These are phyloP conservation scores for Mus spicilegus DNA, from an alignment of 2,113 vertebrate species.

Conservation along the genomic window DNA sequence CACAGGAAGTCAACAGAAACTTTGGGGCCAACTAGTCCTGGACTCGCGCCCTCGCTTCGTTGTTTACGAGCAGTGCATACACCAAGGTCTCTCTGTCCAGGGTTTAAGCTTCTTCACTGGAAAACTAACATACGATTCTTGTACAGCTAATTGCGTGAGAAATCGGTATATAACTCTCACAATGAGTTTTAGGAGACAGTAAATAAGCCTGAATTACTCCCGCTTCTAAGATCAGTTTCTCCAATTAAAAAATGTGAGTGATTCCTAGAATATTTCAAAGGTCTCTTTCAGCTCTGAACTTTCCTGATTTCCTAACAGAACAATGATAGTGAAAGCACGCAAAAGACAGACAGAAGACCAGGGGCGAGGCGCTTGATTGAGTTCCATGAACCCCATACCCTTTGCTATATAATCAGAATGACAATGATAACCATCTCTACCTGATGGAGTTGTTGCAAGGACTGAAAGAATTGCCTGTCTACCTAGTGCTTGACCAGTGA, in stretches of 20 bases:
- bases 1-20: neutral
- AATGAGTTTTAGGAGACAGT: neutral
- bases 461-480: neutral
- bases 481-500: neutral
- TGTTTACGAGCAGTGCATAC: neutral
- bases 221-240: neutral
- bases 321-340: neutral
- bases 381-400: neutral
- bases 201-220: neutral
- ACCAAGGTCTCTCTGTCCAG: neutral
- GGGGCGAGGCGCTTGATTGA: neutral
- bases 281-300: neutral
- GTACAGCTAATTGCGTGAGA: neutral
- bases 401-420: neutral
- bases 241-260: neutral
- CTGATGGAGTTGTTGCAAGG: neutral
- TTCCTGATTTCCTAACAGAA: neutral
- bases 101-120: neutral
- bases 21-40: neutral
- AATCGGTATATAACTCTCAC: neutral
- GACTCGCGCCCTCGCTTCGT: neutral
- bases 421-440: neutral
- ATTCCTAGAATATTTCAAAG: neutral
- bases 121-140: slow-evolving; percentile 3
- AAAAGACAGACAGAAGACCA: neutral